Evolutionary conservation across 2,113 vertebrate species (phyloP).

Genomic region (Nannospalax galili): DNA sequence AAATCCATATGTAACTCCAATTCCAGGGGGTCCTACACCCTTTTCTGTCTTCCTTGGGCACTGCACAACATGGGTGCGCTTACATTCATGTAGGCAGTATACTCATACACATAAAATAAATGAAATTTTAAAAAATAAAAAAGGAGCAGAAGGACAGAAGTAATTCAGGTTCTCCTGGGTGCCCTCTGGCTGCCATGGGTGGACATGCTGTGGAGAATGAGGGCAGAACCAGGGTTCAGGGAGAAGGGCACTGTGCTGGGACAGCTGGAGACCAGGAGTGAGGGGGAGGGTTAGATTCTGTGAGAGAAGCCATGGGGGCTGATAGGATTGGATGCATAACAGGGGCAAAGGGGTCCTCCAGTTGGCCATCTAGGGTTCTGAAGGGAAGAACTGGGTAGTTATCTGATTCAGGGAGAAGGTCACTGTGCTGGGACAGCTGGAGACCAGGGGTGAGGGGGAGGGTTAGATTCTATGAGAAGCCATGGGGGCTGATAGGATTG

Average conservation of each 20-base stretch:
- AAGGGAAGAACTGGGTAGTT: not conserved
- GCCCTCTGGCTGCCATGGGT: not conserved
- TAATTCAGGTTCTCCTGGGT: not conserved
- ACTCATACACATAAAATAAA: too few relatives aligned
- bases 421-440: not conserved
- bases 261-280: rapidly evolving
- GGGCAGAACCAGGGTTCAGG: not conserved
- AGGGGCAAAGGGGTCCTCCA: too few relatives aligned
- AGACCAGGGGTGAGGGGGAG: not conserved
- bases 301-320: not conserved
- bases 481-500: not conserved
- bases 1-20: too few relatives aligned
- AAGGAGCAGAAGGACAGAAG: rapidly evolving
- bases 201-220: not conserved
- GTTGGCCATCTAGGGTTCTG: too few relatives aligned
- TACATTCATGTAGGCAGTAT: too few relatives aligned
- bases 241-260: not conserved
- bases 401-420: not conserved
- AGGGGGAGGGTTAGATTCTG: not conserved
- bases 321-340: not conserved
- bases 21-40: too few relatives aligned
- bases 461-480: not conserved
- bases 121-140: too few relatives aligned
- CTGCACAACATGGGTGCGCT: too few relatives aligned
- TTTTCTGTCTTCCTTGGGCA: too few relatives aligned